Percentiles rank a stretch among this genome's conserved stretches.
Evolutionary conservation across 2,797 vertebrate genomes (phyloP).

Genomic region (Lateolabrax maculatus): DNA sequence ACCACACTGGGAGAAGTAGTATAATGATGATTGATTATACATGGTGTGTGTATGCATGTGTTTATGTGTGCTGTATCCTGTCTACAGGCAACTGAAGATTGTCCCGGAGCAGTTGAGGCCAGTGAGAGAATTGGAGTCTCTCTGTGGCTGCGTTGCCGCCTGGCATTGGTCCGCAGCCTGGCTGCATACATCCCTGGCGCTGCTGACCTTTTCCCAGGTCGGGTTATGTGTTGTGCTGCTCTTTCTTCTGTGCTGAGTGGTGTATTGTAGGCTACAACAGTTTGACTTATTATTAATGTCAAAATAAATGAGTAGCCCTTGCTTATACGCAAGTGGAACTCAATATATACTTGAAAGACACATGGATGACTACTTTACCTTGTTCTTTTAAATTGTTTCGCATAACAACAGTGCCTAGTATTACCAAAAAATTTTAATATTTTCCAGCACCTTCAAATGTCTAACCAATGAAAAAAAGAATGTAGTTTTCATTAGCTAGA

Average conservation of each 20-base stretch:
- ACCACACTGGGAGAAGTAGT: background rate
- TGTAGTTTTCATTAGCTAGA: no score
- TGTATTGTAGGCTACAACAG: background rate
- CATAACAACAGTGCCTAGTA: no score
- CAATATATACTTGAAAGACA: background rate
- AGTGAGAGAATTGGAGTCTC: slow-evolving; percentile 80
- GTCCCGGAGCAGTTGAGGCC: slow-evolving; percentile 78
- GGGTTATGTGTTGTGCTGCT: slow-evolving; percentile 25
- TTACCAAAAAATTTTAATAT: no score
- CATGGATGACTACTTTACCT: background rate
- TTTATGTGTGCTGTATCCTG: background rate
- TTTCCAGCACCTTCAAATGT: background rate
- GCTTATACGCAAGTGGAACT: background rate
- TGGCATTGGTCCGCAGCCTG: slow-evolving; percentile 84
- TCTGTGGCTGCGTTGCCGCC: slow-evolving; percentile 91
- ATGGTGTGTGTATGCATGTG: slow-evolving; percentile 10
- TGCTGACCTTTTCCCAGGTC: slow-evolving; percentile 75
- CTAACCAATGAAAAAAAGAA: background rate
- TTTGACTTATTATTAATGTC: background rate
- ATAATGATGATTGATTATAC: background rate
- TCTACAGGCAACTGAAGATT: slow-evolving; percentile 51
- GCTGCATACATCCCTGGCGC: slow-evolving; percentile 78
- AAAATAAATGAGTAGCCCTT: background rate
- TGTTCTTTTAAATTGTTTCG: background rate
- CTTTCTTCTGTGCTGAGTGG: background rate